Evolutionary conservation across 2,888 invertebrate species (phyloP).

Genomic region (Allophyes oxyacanthae): DNA sequence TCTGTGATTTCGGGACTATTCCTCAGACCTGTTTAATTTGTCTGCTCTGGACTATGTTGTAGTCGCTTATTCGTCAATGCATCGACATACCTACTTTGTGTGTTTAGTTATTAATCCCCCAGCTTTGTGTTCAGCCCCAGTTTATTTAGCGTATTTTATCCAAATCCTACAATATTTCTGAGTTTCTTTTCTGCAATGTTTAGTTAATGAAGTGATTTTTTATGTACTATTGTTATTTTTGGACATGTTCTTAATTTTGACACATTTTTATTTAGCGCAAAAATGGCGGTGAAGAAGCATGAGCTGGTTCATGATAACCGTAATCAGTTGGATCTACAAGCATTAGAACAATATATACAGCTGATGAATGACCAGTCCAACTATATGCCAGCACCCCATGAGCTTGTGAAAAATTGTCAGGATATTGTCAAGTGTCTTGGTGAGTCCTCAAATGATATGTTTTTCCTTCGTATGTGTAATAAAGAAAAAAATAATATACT

Average conservation of each 20-base stretch:
- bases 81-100: conserved; percentile 19
- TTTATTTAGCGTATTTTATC: conserved; percentile 23
- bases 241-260: neutral
- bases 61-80: conserved; percentile 8
- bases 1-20: neutral
- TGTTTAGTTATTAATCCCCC: conserved; percentile 16
- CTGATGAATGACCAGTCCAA: conserved; percentile 83
- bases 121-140: conserved; percentile 10
- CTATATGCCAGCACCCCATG: conserved; percentile 76
- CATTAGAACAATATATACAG: conserved; percentile 84
- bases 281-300: conserved; percentile 90
- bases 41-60: too few species aligned
- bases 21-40: too few species aligned
- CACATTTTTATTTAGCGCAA: conserved; percentile 26
- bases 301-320: conserved; percentile 84
- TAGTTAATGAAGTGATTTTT: too few species aligned
- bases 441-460: conserved; percentile 58
- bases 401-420: conserved; percentile 83
- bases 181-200: conserved; percentile 7
- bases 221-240: neutral
- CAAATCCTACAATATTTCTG: conserved; percentile 4
- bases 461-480: neutral
- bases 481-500: neutral
- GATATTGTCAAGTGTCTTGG: conserved; percentile 87
- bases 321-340: conserved; percentile 74